A percentile compares a stretch with the other conserved stretches of the same genome.
Evolutionary conservation across 2,113 vertebrate genomes (phyloP).

Genomic region (Columba janthina): DNA sequence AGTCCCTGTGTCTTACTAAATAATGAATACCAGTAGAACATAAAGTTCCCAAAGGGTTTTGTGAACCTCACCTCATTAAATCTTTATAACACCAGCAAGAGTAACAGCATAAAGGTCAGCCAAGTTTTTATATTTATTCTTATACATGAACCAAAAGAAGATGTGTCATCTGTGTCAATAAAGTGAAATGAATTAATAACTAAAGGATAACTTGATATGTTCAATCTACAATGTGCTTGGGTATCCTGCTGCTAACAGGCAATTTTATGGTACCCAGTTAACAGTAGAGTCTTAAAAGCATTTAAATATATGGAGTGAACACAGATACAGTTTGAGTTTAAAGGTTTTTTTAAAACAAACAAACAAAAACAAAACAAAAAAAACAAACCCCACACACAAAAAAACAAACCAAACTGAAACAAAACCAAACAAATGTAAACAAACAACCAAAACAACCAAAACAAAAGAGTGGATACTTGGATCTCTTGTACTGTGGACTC

Average conservation of each 20-base stretch:
- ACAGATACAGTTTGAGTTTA: not conserved
- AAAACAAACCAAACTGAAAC: too few species aligned
- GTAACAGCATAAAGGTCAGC: not conserved
- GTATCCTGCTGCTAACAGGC: not conserved
- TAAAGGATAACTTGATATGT: not conserved
- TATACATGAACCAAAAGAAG: not conserved
- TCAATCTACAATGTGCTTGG: not conserved
- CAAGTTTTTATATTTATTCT: not conserved
- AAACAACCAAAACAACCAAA: too few species aligned
- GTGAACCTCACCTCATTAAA: not conserved
- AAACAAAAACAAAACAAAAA: too few species aligned
- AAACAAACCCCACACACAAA: too few species aligned
- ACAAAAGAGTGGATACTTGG: not conserved
- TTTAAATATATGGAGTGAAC: not conserved
- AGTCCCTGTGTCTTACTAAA: not conserved
- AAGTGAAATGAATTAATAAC: not conserved
- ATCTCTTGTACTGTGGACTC: not conserved
- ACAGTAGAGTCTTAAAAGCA: not conserved
- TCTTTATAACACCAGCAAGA: not conserved
- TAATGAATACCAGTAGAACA: not conserved
- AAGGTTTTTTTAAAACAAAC: not conserved
- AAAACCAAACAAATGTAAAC: too few species aligned
- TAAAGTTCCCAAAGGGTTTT: not conserved
- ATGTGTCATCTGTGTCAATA: not conserved
- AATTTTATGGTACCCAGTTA: not conserved